A percentile compares a stretch with the other conserved stretches of the same genome.
Evolutionary conservation across 1,140 invertebrate species (phyloP).

Genomic region (Bombus fervidus): DNA sequence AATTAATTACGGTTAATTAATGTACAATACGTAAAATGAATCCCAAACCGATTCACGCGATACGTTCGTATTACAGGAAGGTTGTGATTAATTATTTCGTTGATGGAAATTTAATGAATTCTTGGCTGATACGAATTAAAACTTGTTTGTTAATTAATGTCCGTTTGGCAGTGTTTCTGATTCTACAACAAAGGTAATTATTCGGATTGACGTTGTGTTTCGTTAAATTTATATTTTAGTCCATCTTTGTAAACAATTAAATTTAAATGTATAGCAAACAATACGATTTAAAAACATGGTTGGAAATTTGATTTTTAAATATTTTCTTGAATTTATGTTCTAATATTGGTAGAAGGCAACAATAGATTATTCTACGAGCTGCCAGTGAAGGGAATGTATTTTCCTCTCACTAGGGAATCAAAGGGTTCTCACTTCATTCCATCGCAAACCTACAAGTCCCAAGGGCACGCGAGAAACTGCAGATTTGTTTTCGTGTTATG

Average conservation of each 20-base stretch:
- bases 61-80: neutral
- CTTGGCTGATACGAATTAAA: neutral
- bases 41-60: neutral
- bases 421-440: neutral
- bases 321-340: neutral
- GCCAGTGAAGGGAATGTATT: neutral
- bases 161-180: too few relatives aligned
- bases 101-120: neutral
- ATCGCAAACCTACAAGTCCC: conserved; percentile 2
- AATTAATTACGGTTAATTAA: neutral
- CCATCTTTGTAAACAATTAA: neutral
- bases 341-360: too few relatives aligned
- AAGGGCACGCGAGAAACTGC: conserved; percentile 5
- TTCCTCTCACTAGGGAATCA: neutral
- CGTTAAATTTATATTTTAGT: too few relatives aligned
- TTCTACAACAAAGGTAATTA: too few relatives aligned
- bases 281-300: neutral
- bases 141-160: neutral
- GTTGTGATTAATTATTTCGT: neutral
- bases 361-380: neutral
- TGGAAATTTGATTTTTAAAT: neutral
- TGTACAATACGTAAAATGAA: neutral
- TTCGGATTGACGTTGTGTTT: too few relatives aligned
- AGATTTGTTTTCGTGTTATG: conserved; percentile 38
- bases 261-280: neutral